Conservation (phyloP, 2,113 vertebrate genomes). For the Cromileptes altivelis region DNA sequence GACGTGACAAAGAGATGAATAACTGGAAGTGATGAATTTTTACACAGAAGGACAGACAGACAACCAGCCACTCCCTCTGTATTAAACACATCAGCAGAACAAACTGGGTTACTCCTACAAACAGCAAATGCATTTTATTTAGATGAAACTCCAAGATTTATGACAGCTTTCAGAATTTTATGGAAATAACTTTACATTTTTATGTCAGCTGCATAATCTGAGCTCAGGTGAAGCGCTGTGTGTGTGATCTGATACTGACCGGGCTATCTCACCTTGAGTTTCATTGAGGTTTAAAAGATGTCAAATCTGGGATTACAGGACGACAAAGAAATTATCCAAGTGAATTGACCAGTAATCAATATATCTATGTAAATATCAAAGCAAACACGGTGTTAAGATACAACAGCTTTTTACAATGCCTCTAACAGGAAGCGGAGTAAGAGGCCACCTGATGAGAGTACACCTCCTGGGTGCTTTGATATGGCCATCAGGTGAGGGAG, state of each 20-base stretch:
- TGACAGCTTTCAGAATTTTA: slow-evolving; percentile 56
- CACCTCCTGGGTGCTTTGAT: slow-evolving; percentile 50
- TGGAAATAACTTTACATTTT: slow-evolving; percentile 62
- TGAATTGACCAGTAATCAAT: slow-evolving; percentile 17
- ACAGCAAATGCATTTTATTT: slow-evolving; percentile 55
- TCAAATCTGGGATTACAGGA: slow-evolving; percentile 10
- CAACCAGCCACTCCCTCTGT: slow-evolving; percentile 31
- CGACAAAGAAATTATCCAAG: slow-evolving; percentile 13
- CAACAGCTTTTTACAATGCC: background rate
- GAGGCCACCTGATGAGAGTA: slow-evolving; percentile 27
- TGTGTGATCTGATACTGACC: slow-evolving; percentile 44
- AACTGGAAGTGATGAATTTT: slow-evolving; percentile 24
- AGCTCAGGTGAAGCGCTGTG: slow-evolving; percentile 7
- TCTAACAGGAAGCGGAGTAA: slow-evolving; percentile 16
- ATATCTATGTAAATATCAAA: background rate
- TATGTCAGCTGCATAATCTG: slow-evolving; percentile 44
- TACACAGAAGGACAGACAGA: slow-evolving; percentile 1
- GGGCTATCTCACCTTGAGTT: slow-evolving; percentile 42
- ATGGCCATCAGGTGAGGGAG: slow-evolving; percentile 34
- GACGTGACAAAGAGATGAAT: slow-evolving; percentile 43
- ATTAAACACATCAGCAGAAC: slow-evolving; percentile 59
- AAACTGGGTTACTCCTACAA: slow-evolving; percentile 48
- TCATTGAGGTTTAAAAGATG: slow-evolving; percentile 27
- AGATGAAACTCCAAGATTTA: slow-evolving; percentile 59
- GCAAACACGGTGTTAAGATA: background rate